phyloP scores from a whole-genome alignment of 2,113 vertebrate genomes.

The Ameiurus melas region DNA sequence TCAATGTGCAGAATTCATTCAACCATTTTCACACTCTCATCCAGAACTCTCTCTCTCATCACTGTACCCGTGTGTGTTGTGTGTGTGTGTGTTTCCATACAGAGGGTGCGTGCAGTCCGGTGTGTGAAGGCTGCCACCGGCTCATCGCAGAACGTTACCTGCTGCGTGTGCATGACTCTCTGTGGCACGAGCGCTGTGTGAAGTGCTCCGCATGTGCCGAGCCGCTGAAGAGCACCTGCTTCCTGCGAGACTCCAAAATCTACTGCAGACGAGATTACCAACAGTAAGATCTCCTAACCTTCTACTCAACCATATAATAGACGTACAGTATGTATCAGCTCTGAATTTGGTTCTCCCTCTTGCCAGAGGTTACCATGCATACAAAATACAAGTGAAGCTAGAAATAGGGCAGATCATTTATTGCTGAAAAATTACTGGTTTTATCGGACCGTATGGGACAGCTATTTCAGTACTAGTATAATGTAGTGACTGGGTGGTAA shows the following conservation, averaged over 20 bases:
- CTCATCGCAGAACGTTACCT: conserved; percentile 89
- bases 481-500: not conserved
- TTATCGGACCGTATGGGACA: not conserved
- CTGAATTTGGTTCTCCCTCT: not conserved
- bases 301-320: not conserved
- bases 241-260: conserved; percentile 88
- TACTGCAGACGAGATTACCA: conserved; percentile 93
- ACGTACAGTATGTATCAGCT: not conserved
- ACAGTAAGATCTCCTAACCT: conserved; percentile 77
- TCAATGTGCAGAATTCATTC: not conserved
- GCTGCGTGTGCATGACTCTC: conserved; percentile 86
- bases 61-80: not conserved
- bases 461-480: not conserved
- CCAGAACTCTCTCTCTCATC: not conserved
- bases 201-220: conserved; percentile 87
- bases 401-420: not conserved
- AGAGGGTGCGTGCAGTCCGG: conserved; percentile 76
- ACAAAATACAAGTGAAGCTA: not conserved
- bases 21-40: not conserved
- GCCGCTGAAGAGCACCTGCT: conserved; percentile 87
- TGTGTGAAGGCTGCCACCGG: conserved; percentile 88
- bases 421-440: not conserved
- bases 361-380: not conserved
- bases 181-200: conserved; percentile 95
- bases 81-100: conserved; percentile 23